Conservation (phyloP, 2,113 vertebrate genomes). For the Bungarus multicinctus region DNA sequence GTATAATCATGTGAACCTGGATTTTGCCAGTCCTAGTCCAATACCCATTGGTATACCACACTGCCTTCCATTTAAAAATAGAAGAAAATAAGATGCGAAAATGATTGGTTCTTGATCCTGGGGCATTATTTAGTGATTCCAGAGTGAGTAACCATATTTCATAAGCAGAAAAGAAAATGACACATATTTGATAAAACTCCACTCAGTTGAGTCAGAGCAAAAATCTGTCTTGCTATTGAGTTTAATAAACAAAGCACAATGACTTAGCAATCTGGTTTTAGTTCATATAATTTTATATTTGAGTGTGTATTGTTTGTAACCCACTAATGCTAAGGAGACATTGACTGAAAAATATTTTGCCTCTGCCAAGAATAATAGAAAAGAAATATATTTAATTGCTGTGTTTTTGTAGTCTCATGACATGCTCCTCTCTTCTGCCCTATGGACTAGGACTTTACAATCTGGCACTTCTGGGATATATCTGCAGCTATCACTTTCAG, state of each 20-base stretch:
- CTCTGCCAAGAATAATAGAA: background rate
- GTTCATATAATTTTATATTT: background rate
- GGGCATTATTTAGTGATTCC: background rate
- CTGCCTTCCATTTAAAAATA: background rate
- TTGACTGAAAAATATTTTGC: background rate
- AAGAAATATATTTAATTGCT: background rate
- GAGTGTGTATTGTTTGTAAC: background rate
- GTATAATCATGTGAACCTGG: background rate
- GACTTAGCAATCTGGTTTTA: background rate
- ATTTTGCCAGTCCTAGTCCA: background rate
- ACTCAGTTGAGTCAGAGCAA: background rate
- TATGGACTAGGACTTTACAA: background rate
- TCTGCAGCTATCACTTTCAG: background rate
- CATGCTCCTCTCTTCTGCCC: background rate
- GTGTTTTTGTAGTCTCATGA: background rate
- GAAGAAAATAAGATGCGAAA: background rate
- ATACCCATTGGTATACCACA: background rate
- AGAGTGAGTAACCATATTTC: background rate
- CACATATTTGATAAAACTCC: background rate
- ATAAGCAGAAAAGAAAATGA: background rate
- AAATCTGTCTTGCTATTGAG: background rate
- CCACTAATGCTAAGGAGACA: background rate
- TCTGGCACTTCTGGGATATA: background rate
- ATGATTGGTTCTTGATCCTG: background rate
- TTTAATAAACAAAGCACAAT: background rate